These are phyloP conservation scores for Stenoptilia bipunctidactyla DNA, from an alignment of 2,888 invertebrate genomes.

Conservation along the genomic window DNA sequence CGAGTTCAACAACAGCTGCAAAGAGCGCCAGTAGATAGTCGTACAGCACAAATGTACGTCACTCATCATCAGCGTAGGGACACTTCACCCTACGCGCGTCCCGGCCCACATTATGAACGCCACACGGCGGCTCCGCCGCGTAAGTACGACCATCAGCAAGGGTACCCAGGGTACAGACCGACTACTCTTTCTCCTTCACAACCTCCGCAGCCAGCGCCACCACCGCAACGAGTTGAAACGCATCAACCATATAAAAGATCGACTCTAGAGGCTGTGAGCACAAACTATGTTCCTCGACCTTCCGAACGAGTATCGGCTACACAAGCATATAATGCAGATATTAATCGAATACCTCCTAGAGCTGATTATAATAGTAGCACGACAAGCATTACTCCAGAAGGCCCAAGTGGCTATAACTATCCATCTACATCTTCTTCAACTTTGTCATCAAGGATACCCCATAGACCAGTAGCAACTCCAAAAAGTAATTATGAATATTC, in stretches of 20 bases:
- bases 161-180: constrained; percentile 56
- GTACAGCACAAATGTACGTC: constrained; percentile 38
- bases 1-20: constrained; percentile 29
- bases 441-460: constrained; percentile 33
- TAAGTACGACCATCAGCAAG: constrained; percentile 58
- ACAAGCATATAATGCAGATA: constrained; percentile 28
- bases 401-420: constrained; percentile 42
- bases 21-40: constrained; percentile 32
- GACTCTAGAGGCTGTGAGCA: constrained; percentile 32
- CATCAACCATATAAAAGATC: constrained; percentile 49
- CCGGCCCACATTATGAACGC: constrained; percentile 45
- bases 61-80: constrained; percentile 42
- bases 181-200: constrained; percentile 18
- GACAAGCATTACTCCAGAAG: constrained; percentile 35
- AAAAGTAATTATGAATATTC: constrained; percentile 48
- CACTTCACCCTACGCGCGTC: constrained; percentile 39
- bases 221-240: constrained; percentile 40
- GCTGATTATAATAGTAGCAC: constrained; percentile 38
- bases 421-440: constrained; percentile 45
- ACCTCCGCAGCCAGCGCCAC: constrained; percentile 33
- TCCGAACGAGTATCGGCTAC: constrained; percentile 42
- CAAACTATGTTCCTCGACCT: constrained; percentile 39
- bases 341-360: constrained; percentile 35
- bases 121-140: constrained; percentile 40
- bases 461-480: constrained; percentile 36